Evolutionary conservation across 2,888 invertebrate genomes (phyloP).

Genomic region (Rutpela maculata): DNA sequence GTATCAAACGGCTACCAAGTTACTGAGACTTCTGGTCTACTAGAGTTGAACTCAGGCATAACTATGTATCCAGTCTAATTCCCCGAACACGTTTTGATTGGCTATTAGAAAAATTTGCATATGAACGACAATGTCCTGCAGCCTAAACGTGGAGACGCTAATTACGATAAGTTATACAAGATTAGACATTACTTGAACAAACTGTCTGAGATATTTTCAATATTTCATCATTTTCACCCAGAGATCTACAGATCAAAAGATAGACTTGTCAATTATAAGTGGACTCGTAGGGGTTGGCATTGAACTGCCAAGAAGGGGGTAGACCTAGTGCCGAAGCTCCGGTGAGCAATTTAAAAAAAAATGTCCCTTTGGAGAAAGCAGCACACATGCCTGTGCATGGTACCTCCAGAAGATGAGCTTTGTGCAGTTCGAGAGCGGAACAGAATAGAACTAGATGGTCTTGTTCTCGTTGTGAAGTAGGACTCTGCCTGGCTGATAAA

Average conservation of each 20-base stretch:
- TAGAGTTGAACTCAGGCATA: too few relatives aligned
- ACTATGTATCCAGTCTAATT: too few relatives aligned
- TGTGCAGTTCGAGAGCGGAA: slow-evolving; percentile 41
- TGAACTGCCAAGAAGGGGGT: neutral
- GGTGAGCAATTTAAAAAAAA: slow-evolving; percentile 33
- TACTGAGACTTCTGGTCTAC: too few relatives aligned
- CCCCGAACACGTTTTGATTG: too few relatives aligned
- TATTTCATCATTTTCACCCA: slow-evolving; percentile 37
- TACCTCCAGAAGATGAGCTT: slow-evolving; percentile 39
- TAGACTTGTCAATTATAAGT: slow-evolving; percentile 17
- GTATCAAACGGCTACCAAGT: too few relatives aligned
- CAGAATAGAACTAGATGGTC: slow-evolving; percentile 40
- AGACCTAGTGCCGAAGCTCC: slow-evolving; percentile 10
- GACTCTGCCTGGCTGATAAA: slow-evolving; percentile 37
- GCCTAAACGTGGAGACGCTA: too few relatives aligned
- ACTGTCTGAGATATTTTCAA: too few relatives aligned
- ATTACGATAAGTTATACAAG: too few relatives aligned
- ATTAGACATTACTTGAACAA: too few relatives aligned
- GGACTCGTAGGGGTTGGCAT: slow-evolving; percentile 16
- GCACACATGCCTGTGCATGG: slow-evolving; percentile 52
- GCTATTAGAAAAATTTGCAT: too few relatives aligned
- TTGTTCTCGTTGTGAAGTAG: slow-evolving; percentile 43
- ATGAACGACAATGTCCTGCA: too few relatives aligned
- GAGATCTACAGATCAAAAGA: slow-evolving; percentile 5
- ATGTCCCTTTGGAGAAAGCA: slow-evolving; percentile 48